These are phyloP conservation scores for Petrocephalus microphthalmus DNA, from an alignment of 2,113 vertebrate species.

Conservation along the genomic window DNA sequence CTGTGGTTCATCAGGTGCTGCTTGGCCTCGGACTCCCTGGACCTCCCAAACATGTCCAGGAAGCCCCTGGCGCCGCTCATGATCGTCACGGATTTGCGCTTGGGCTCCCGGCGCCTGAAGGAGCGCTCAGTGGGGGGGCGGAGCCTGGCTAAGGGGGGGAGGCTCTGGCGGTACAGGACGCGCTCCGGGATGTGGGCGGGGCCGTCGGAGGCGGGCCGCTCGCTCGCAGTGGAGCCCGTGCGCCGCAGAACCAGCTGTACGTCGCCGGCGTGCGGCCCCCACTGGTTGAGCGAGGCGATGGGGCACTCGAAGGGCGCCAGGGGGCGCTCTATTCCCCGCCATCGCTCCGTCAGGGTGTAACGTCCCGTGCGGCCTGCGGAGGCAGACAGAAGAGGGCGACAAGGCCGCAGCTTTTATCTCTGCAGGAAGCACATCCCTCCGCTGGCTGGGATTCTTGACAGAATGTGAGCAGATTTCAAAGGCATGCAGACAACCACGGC, in stretches of 20 bases:
- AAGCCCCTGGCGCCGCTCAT: constrained; percentile 82
- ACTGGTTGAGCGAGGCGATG: constrained; percentile 88
- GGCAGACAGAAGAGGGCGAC: background rate
- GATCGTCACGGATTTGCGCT: constrained; percentile 92
- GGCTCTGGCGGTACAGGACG: constrained; percentile 83
- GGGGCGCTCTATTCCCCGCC: constrained; percentile 87
- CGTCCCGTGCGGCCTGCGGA: constrained; percentile 82
- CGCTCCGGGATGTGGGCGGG: constrained; percentile 79
- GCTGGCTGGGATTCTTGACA: background rate
- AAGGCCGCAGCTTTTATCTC: background rate
- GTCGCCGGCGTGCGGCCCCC: constrained; percentile 94
- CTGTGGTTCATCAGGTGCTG: constrained; percentile 64
- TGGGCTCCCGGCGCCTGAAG: constrained; percentile 82
- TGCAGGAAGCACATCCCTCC: background rate
- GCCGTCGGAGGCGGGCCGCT: constrained; percentile 82
- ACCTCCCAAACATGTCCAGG: constrained; percentile 77
- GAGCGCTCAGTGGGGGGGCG: constrained; percentile 69
- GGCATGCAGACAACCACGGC: background rate
- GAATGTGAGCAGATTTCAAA: background rate
- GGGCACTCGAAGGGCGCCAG: constrained; percentile 88
- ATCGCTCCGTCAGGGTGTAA: constrained; percentile 92
- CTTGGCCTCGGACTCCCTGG: constrained; percentile 71
- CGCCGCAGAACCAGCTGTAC: constrained; percentile 88
- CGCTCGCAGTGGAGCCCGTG: constrained; percentile 84
- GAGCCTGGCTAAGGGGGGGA: constrained; percentile 87